Base-by-base conservation (phyloP, 2,797 vertebrate species). In the Pseudomugil tenellus region DNA sequence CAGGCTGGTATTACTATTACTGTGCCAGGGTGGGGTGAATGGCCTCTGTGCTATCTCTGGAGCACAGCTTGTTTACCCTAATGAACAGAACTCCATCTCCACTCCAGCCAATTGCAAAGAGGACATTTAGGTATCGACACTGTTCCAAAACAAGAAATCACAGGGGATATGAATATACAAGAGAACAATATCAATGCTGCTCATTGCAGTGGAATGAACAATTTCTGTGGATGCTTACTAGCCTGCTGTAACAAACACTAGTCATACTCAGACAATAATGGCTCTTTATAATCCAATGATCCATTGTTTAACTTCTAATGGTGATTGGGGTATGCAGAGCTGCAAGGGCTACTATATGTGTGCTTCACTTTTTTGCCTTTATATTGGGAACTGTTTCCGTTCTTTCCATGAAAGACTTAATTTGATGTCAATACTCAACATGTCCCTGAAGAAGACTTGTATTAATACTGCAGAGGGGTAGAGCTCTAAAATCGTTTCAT, bases 61-160 rank as follows among this genome's bases (percentile, higher is more conserved):
- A 83, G 76, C 86, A 51, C 90, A 91, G 91, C 84, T 83, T 92
- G 90, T 92, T 93, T 91, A 86, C 77, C 70, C 73, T 83, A 85
- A 90, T 87, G 88, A 88, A 86, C 83, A 81, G 68, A 73, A 85
- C 81, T 89, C 84, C 55, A 80, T 76, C 76, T 76, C 78, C 73
- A 76, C 80, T 74, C 68, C 74, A 80, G 79, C 71, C 80, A 83
- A 84, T 67, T 63, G 68, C 71, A 74, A 63, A 67, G 81, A 77
- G 57, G 74, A 26, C 59, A 74, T 87, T 83, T 87, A 73, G 55
- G 76, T 79, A 73, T 82, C 84, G 85, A 87, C 21, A 21, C 63
- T n/a, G 73, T 63, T 76, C 72, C 66, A 65, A 69, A 64, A 70
- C 71, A 56, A 43, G 61, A 79, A 81, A 70, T 66, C 63, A 80